phyloP scores from a whole-genome alignment of 1,140 invertebrate genomes.

The Magallana ariakensis region DNA sequence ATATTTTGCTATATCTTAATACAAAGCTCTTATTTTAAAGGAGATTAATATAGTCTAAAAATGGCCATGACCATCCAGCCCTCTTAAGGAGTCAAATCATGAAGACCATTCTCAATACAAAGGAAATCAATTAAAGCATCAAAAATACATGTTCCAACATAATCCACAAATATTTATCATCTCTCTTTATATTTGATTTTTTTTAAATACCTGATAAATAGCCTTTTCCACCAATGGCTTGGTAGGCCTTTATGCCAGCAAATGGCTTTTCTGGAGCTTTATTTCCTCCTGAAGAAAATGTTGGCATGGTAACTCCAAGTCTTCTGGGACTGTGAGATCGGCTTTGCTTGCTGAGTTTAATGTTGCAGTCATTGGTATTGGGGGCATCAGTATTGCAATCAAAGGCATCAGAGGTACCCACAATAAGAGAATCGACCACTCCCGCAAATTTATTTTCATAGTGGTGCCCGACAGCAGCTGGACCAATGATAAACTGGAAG shows the following conservation, averaged over 20 bases:
- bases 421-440: slow-evolving; percentile 62
- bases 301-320: slow-evolving; percentile 61
- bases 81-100: too few species aligned
- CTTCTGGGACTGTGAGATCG: slow-evolving; percentile 49
- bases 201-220: slow-evolving; percentile 40
- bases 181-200: too few species aligned
- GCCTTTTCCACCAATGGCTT: slow-evolving; percentile 64
- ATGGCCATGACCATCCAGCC: too few species aligned
- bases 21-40: too few species aligned
- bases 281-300: slow-evolving; percentile 68
- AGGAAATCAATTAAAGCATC: too few species aligned
- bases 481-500: slow-evolving; percentile 70
- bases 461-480: slow-evolving; percentile 60
- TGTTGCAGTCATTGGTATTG: slow-evolving; percentile 53
- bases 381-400: slow-evolving; percentile 61
- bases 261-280: slow-evolving; percentile 68
- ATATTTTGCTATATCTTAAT: too few species aligned
- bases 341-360: slow-evolving; percentile 50
- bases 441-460: slow-evolving; percentile 61
- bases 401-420: slow-evolving; percentile 62
- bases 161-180: too few species aligned
- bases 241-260: slow-evolving; percentile 66
- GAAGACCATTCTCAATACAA: too few species aligned
- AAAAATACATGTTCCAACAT: too few species aligned
- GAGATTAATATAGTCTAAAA: too few species aligned